phyloP scores from a whole-genome alignment of 2,113 vertebrate species.

The Dipodomys ordii region DNA sequence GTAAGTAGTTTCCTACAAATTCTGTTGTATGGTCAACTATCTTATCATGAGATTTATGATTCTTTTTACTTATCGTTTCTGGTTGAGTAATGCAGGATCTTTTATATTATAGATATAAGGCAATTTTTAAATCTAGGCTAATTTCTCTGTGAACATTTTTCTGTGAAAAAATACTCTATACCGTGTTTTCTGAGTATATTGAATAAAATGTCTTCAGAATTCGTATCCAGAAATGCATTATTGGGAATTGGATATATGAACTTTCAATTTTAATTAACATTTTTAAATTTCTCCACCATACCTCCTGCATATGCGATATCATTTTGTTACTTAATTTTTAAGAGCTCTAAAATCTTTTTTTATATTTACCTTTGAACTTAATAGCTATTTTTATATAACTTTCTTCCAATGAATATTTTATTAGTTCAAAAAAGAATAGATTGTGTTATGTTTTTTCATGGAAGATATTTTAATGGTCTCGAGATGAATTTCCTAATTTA shows the following conservation, averaged over 20 bases:
- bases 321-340: no score
- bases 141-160: background rate
- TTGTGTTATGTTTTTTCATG: no score
- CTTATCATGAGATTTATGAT: background rate
- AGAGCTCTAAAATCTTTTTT: background rate
- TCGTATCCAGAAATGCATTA: background rate
- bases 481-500: no score
- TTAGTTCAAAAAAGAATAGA: no score
- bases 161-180: background rate
- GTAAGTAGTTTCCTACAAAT: background rate
- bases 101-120: background rate
- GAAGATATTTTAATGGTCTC: no score
- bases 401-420: background rate
- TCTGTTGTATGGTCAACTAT: background rate
- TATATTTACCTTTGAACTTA: conserved; percentile 14
- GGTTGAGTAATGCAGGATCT: background rate
- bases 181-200: background rate
- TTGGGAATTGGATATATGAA: background rate
- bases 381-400: background rate
- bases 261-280: background rate
- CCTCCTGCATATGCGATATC: no score
- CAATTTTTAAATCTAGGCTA: background rate
- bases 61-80: background rate
- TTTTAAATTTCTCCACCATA: background rate
- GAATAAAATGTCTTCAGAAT: background rate